Evolutionary conservation across 2,113 vertebrate species (phyloP).

Genomic region (Bambusicola thoracicus): DNA sequence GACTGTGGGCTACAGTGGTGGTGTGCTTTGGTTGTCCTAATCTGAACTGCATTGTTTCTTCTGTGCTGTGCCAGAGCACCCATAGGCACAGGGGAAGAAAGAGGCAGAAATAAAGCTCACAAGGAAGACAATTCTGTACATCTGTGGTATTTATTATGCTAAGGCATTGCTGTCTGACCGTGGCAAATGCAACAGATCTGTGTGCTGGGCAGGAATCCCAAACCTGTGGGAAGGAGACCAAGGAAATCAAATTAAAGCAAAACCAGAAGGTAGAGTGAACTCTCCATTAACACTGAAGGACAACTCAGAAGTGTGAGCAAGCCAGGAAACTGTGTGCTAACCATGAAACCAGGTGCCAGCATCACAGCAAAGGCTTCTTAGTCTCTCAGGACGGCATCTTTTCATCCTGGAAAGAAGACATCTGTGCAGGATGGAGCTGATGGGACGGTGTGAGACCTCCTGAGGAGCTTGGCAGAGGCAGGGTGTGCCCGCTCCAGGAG

Average conservation of each 20-base stretch:
- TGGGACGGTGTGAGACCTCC: neutral
- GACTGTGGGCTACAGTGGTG: neutral
- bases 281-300: neutral
- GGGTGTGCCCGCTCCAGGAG: neutral
- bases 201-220: neutral
- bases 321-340: neutral
- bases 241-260: neutral
- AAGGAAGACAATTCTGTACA: neutral
- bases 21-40: neutral
- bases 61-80: neutral
- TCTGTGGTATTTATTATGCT: neutral
- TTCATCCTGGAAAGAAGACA: neutral
- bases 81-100: fast-evolving
- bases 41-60: neutral
- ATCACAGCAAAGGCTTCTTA: neutral
- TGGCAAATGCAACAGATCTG: neutral
- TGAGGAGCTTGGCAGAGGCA: neutral
- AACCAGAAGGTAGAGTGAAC: neutral
- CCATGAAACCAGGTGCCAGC: neutral
- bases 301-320: fast-evolving
- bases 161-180: neutral
- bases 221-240: neutral
- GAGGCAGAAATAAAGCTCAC: neutral
- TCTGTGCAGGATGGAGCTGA: neutral
- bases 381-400: neutral